Base-by-base conservation (phyloP, 2,113 vertebrate species). In the Cariama cristata region DNA sequence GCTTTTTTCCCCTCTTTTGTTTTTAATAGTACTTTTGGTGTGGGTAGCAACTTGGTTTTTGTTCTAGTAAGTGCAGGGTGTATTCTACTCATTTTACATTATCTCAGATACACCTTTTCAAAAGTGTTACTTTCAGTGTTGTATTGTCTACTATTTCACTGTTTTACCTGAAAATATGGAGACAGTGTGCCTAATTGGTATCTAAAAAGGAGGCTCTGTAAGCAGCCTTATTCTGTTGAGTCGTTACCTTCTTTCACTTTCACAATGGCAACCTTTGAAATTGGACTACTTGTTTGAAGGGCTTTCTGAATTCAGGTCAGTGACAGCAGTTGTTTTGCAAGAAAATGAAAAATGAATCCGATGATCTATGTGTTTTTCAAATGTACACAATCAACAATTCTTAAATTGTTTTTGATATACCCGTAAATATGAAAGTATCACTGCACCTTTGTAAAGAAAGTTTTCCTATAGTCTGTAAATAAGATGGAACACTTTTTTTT, bases 391-490 rank as follows among this genome's bases (percentile, higher is more conserved):
- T 35, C 14, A 79, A 64, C 24, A 59, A n/a, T 19, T 79, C 17
- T 35, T 23, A 32, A 52, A 63, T 82, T 50, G 55, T 10, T 66
- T 42, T 50, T 45, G 7, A 68, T 82, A 58, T 47, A 15, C 5
- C 28, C 56, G 53, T 72, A 90, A 90, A 66, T 68, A 27, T 38
- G 74, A 32, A 90, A 93, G 11, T 63, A 62, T 91, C 58, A 79
- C 47, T 64, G 47, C 53, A 74, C 33, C 24, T 86, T 92, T 88
- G 30, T 67, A 91, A 91, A 94, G 71, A 68, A 95, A 40, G 17
- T 80, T 96, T 95, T 90, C 45, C 15, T 0, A 44, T 85, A 75
- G 40, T 93, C 67, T 83, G 80, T 12, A 97, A 67, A 93, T 91
- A 88, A 80, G 26, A 20, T 8, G 22, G 59, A 76, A 77, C 56